A percentile compares a stretch with the other conserved stretches of the same genome.
Evolutionary conservation across 2,888 invertebrate species (phyloP).

Genomic region (Urechis unicinctus): DNA sequence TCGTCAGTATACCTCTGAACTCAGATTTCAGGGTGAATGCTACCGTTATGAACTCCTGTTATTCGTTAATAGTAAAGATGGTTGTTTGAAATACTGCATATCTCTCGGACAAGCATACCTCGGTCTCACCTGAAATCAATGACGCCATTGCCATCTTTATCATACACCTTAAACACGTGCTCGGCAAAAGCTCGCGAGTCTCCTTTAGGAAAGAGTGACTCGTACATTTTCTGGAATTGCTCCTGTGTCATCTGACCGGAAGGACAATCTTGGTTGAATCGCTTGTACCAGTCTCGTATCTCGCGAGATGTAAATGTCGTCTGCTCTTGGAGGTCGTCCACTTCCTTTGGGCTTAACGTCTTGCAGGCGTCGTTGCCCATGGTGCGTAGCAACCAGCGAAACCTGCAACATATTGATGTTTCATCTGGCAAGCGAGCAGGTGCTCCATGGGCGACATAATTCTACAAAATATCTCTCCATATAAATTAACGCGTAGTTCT

Average conservation of each 20-base stretch:
- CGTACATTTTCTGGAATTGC: slow-evolving; percentile 16
- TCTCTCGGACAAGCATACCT: too few species aligned
- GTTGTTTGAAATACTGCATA: too few species aligned
- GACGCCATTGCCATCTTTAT: slow-evolving; percentile 16
- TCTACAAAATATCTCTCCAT: too few species aligned
- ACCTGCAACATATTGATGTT: too few species aligned
- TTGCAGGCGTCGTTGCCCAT: slow-evolving; percentile 17
- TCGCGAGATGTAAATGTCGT: slow-evolving; percentile 16
- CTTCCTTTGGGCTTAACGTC: slow-evolving; percentile 4
- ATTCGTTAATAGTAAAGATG: too few species aligned
- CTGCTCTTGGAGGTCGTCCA: slow-evolving; percentile 12
- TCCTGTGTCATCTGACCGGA: slow-evolving; percentile 11
- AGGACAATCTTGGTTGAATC: slow-evolving; percentile 14
- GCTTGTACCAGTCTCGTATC: slow-evolving; percentile 17
- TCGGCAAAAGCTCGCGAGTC: slow-evolving; percentile 15
- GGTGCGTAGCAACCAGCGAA: too few species aligned
- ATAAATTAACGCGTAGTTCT: too few species aligned
- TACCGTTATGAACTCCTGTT: too few species aligned
- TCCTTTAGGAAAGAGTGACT: slow-evolving; percentile 16
- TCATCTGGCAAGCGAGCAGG: too few species aligned
- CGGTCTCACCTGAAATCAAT: slow-evolving; percentile 19
- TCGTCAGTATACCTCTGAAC: too few species aligned
- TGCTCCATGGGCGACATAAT: too few species aligned
- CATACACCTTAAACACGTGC: slow-evolving; percentile 16
- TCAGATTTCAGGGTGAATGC: too few species aligned